Evolutionary conservation across 2,888 invertebrate genomes (phyloP), one percentile per base, ranked within the genome.

Genomic region (Orthosia gothica): DNA sequence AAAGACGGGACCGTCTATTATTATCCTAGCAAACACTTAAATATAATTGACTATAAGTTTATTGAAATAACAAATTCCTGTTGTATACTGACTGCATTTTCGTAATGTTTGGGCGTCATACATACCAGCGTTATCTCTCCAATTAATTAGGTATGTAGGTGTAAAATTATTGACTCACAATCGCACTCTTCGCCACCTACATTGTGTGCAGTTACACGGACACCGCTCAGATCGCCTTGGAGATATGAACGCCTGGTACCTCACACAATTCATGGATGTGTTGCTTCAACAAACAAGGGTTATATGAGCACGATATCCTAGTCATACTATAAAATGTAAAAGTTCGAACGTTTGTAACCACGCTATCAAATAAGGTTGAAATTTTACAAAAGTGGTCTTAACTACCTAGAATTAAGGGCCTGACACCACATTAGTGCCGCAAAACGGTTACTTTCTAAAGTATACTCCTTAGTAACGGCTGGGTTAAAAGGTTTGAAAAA

Each of bases 71-170:
- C 61, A 65, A 57, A 77, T 63, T 79, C 40, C 62, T 45, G 47
- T 52, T 45, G 57, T 66, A 52, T 58, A 55, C 20, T 32, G 47
- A 47, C 32, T 20, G 13, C 63, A 54, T 79, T 79, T 68, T 78
- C 79, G 63, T 59, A 74, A 59, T 74, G 80, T 79, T 67, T 78
- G 74, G 67, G 67, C 63, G 80, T 45, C 58, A 63, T 23, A 79
- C 74, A 67, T 74, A 79, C 68, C 63, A 68, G 15, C 58, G 74
- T 64, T 78, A 78, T 78, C 78, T 78, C 68, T 57, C 62, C 49
- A 78, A 59, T 79, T 80, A 80, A 78, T 78, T 80, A 80, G 45
- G 63, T 79, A 79, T 63, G 78, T 78, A 74, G 80, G 78, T 74
- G 78, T 74, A 54, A 80, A 74, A 68, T 78, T 68, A 78, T 80